Percentiles rank a stretch among this genome's conserved stretches.
Conservation (phyloP, 2,113 vertebrate species). For the Myotis davidii region DNA sequence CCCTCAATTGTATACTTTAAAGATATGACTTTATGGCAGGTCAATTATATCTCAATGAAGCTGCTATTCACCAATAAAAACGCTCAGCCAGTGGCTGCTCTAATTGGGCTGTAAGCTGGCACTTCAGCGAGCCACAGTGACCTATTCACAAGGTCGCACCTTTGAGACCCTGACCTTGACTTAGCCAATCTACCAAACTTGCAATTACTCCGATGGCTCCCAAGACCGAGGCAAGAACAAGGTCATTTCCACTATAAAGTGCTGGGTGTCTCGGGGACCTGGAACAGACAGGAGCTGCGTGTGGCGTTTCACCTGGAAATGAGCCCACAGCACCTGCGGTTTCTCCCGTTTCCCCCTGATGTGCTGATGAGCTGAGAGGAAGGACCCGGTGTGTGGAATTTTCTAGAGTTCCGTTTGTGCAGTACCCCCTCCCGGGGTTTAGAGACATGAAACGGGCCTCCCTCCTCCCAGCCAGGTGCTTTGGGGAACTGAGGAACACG, state of each 20-base stretch:
- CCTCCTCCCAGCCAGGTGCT: neutral
- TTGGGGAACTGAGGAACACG: neutral
- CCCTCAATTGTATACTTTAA: neutral
- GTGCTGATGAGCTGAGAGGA: fast-evolving
- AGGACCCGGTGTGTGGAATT: fast-evolving
- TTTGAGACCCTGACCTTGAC: neutral
- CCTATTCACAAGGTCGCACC: neutral
- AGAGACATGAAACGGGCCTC: neutral
- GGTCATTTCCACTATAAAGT: neutral
- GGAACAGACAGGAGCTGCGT: neutral
- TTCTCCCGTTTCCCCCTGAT: fast-evolving
- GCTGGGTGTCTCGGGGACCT: neutral
- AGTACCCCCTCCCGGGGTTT: neutral
- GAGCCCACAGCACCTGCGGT: fast-evolving
- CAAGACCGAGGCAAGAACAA: neutral
- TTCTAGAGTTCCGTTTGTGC: neutral
- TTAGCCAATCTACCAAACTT: neutral
- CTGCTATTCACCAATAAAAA: neutral
- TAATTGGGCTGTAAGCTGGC: neutral
- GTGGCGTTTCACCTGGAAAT: neutral
- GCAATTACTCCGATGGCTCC: neutral
- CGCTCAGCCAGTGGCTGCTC: fast-evolving
- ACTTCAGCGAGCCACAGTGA: neutral
- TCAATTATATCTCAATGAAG: neutral
- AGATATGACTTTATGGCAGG: neutral